Percentiles rank a stretch among this genome's conserved stretches.
These are phyloP conservation scores for Enteromius afrohamiltoni DNA, from an alignment of 2,797 vertebrate genomes.

Conservation along the genomic window DNA sequence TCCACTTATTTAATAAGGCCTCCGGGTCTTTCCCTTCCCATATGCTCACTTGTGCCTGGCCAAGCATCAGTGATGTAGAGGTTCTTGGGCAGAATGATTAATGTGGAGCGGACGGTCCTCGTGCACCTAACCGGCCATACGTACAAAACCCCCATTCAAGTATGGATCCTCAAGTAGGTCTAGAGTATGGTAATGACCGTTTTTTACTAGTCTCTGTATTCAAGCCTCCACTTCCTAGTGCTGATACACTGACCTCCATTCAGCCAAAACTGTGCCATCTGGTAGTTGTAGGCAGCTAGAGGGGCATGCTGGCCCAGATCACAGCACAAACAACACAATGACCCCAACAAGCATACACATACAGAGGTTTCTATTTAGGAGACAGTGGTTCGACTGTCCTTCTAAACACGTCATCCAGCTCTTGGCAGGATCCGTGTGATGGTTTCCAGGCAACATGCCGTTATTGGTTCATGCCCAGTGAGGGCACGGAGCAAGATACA, in stretches of 20 bases:
- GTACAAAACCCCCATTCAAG: conserved; percentile 39
- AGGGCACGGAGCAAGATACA: conserved; percentile 32
- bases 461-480: conserved; percentile 42
- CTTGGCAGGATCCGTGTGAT: conserved; percentile 41
- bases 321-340: conserved; percentile 44
- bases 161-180: conserved; percentile 48
- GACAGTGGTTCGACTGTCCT: conserved; percentile 43
- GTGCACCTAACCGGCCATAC: conserved; percentile 6
- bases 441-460: conserved; percentile 56
- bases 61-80: conserved; percentile 32
- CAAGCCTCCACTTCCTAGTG: conserved; percentile 37
- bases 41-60: conserved; percentile 38
- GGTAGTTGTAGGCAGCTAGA: conserved; percentile 50
- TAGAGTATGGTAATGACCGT: conserved; percentile 11
- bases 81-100: conserved; percentile 34
- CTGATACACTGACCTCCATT: conserved; percentile 53
- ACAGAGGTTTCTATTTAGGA: conserved; percentile 35
- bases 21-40: conserved; percentile 27
- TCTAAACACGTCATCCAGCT: conserved; percentile 29
- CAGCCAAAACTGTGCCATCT: conserved; percentile 59
- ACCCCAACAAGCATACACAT: conserved; percentile 42
- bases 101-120: conserved; percentile 21
- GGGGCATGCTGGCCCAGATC: conserved; percentile 57
- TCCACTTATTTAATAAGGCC: conserved; percentile 37
- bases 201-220: conserved; percentile 42